These are phyloP conservation scores for Tinea semifulvella DNA, from an alignment of 2,888 invertebrate species.

Conservation along the genomic window DNA sequence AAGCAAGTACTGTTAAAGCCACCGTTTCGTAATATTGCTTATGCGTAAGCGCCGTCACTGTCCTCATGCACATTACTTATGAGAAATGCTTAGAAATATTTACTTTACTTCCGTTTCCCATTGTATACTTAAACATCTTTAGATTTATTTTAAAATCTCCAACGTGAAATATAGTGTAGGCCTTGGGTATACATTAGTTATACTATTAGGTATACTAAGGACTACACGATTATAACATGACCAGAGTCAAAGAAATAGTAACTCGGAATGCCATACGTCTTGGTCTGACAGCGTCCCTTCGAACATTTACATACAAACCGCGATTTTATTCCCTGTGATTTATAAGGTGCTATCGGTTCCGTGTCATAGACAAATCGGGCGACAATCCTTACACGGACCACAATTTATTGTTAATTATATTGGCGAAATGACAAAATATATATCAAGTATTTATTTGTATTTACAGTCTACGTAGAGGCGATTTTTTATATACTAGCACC, in stretches of 20 bases:
- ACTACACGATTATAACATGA: background rate
- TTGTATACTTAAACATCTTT: background rate
- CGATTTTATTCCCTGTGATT: slow-evolving; percentile 16
- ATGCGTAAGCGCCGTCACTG: slow-evolving; percentile 5
- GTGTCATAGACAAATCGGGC: slow-evolving; percentile 19
- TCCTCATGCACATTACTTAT: background rate
- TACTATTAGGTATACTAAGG: background rate
- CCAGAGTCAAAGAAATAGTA: slow-evolving; percentile 1
- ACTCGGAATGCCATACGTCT: slow-evolving; percentile 13
- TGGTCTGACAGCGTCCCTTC: slow-evolving; percentile 16
- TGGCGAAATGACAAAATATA: slow-evolving; percentile 3
- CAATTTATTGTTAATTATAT: slow-evolving; percentile 5
- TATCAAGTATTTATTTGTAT: background rate
- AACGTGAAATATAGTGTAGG: no score
- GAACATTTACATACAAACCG: slow-evolving; percentile 13
- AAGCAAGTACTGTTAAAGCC: slow-evolving; percentile 7
- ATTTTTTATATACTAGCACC: no score
- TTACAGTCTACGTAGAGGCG: background rate
- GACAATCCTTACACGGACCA: slow-evolving; percentile 8
- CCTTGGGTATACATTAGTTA: no score
- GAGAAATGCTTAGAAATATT: background rate
- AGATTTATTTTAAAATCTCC: no score
- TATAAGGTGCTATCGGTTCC: slow-evolving; percentile 21
- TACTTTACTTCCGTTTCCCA: background rate
- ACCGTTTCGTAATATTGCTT: slow-evolving; percentile 1